These are phyloP conservation scores for Tetragonisca angustula DNA, from an alignment of 2,888 invertebrate genomes.

Conservation along the genomic window DNA sequence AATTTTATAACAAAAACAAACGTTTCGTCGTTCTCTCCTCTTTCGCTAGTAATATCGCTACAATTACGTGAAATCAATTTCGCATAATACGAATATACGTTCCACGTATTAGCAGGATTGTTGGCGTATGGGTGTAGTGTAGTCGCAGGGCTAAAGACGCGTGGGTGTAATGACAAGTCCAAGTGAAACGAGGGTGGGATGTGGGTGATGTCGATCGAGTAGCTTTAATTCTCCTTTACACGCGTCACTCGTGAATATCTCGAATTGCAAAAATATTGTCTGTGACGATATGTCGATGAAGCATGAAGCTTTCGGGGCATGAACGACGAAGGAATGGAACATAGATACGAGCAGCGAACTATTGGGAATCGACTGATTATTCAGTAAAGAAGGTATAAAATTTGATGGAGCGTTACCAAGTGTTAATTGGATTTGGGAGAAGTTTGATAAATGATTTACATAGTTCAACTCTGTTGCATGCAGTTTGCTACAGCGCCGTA, in stretches of 20 bases:
- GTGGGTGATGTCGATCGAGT: not conserved
- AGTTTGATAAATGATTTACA: not conserved
- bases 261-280: too few species aligned
- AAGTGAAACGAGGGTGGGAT: not conserved
- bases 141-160: not conserved
- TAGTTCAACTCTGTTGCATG: not conserved
- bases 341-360: not conserved
- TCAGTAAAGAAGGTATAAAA: not conserved
- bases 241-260: not conserved
- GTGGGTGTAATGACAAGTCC: not conserved
- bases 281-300: not conserved
- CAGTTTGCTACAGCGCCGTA: not conserved
- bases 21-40: too few species aligned
- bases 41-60: too few species aligned
- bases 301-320: not conserved
- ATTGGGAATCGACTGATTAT: not conserved
- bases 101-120: not conserved
- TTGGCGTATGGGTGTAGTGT: not conserved
- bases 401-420: conserved; percentile 16
- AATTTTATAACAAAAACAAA: too few species aligned
- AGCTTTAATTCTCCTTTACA: not conserved
- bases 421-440: conserved; percentile 24
- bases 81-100: too few species aligned
- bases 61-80: too few species aligned
- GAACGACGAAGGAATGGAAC: too few species aligned